phyloP scores from a whole-genome alignment of 1,140 invertebrate species.

The Oncopodura yosiiana region DNA sequence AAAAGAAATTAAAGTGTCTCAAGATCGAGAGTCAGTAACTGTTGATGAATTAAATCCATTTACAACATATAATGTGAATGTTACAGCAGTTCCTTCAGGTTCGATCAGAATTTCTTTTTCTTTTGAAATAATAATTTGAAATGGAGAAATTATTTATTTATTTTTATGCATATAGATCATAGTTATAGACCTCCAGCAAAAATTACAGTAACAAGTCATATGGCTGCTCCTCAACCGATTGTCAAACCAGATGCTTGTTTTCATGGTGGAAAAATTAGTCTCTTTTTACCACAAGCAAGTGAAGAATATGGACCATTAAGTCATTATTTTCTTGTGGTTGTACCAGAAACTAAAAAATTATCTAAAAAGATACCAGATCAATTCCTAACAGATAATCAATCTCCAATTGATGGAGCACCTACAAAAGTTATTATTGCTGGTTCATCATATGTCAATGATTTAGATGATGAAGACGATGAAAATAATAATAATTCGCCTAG shows the following conservation, averaged over 20 bases:
- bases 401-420: constrained; percentile 18
- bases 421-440: constrained; percentile 31
- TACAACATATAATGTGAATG: constrained; percentile 87
- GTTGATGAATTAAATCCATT: constrained; percentile 84
- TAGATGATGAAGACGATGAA: constrained; percentile 51
- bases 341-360: constrained; percentile 68
- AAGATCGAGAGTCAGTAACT: constrained; percentile 56
- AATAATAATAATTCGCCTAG: constrained; percentile 46
- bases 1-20: constrained; percentile 59
- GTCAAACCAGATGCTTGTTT: constrained; percentile 86
- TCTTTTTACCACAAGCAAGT: constrained; percentile 85
- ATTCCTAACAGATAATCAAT: constrained; percentile 71
- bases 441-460: constrained; percentile 41
- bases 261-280: constrained; percentile 77
- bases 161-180: constrained; percentile 70
- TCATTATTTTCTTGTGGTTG: constrained; percentile 92
- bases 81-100: no score
- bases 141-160: no score
- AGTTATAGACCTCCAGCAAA: constrained; percentile 79
- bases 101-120: no score
- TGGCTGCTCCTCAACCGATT: constrained; percentile 92
- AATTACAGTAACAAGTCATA: constrained; percentile 90
- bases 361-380: constrained; percentile 78
- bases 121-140: no score
- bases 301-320: constrained; percentile 98